A percentile compares a stretch with the other conserved stretches of the same genome.
Evolutionary conservation across 2,797 vertebrate genomes (phyloP).

Genomic region (Poeciliopsis gracilis): DNA sequence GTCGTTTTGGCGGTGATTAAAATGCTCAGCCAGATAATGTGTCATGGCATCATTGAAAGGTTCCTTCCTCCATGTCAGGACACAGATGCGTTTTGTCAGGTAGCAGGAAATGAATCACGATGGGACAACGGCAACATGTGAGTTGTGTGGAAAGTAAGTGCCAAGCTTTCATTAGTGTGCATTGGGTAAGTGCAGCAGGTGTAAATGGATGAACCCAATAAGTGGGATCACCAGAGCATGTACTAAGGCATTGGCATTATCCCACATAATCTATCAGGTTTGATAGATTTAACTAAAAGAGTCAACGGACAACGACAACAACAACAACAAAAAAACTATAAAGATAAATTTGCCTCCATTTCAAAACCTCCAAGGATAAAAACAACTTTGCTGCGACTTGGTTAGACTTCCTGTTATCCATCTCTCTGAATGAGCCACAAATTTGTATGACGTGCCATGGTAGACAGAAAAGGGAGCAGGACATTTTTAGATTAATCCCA

Average conservation of each 20-base stretch:
- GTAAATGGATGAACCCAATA: neutral
- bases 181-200: neutral
- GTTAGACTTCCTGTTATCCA: neutral
- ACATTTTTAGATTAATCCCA: too few species aligned
- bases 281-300: neutral
- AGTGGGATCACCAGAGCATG: neutral
- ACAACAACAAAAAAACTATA: neutral
- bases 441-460: neutral
- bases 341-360: neutral
- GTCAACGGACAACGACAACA: neutral
- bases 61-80: neutral
- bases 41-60: conserved; percentile 21
- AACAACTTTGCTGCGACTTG: neutral
- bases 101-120: conserved; percentile 27
- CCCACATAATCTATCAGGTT: neutral
- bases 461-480: too few species aligned
- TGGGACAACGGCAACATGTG: conserved; percentile 18
- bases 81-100: conserved; percentile 26
- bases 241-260: neutral
- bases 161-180: conserved; percentile 8
- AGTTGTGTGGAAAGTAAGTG: conserved; percentile 9
- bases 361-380: neutral
- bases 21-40: conserved; percentile 34
- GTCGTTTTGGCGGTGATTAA: conserved; percentile 19
- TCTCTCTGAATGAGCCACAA: neutral